phyloP scores from a whole-genome alignment of 2,888 invertebrate genomes.

The Parapristionchus giblindavisi region DNA sequence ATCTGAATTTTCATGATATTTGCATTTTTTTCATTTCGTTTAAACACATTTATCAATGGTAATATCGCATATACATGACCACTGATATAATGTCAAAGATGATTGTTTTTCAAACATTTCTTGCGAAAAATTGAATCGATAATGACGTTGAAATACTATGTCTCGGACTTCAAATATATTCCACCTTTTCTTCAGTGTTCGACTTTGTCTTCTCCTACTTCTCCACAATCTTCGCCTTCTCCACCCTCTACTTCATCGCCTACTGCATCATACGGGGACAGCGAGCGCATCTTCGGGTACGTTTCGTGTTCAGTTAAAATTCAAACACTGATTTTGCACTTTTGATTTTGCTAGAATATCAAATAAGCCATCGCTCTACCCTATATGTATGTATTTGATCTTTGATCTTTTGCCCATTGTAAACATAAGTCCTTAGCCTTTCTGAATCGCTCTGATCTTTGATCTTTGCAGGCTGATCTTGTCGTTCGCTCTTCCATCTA shows the following conservation, averaged over 20 bases:
- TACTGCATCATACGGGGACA: conserved; percentile 56
- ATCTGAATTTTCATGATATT: background rate
- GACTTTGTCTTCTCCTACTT: conserved; percentile 67
- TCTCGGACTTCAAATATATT: no score
- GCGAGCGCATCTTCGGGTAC: conserved; percentile 43
- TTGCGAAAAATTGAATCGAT: background rate
- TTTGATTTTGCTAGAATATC: background rate
- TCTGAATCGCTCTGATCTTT: background rate
- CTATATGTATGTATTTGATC: no score
- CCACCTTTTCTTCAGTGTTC: conserved; percentile 61
- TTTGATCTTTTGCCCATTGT: no score
- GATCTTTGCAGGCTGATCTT: conserved; percentile 44
- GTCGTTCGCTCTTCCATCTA: conserved; percentile 61
- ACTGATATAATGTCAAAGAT: background rate
- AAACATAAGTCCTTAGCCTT: no score
- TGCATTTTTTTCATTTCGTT: no score
- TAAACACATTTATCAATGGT: no score
- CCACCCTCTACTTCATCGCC: conserved; percentile 60
- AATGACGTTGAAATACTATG: background rate
- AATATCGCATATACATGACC: no score
- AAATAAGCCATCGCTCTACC: background rate
- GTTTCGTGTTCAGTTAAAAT: background rate
- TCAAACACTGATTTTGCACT: no score
- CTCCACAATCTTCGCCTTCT: conserved; percentile 61
- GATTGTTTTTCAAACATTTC: background rate